Evolutionary conservation across 2,888 invertebrate species (phyloP), one percentile per base, ranked within the genome.

Genomic region (Philereme transversata): DNA sequence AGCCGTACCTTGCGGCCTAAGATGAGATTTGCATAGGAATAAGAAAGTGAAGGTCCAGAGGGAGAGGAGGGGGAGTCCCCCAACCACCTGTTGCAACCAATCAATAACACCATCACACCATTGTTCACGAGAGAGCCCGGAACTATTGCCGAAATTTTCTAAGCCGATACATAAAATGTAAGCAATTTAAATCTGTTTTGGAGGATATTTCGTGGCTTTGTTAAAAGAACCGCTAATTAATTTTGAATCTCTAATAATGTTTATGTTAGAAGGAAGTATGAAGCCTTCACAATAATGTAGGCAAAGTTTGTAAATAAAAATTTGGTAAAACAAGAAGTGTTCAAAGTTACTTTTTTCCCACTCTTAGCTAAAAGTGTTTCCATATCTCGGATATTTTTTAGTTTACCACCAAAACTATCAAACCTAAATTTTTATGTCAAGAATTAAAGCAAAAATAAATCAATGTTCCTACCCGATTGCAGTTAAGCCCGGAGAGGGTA

Each of bases 51-150:
- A 84, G 79, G 79, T 83, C 76, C 71, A 78, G 73, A 62, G 74
- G 75, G 71, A 78, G 69, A 76, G 84, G 81, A 85, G 88, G 81
- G 75, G 75, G 84, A 73, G 81, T 86, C 80, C 87, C 89, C 86
- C 83, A 83, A 69, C 87, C 80, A 90, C 90, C 86, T 91, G 91
- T 91, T 86, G 90, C 79, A 76, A 73, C 77, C 86, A 90, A 91
- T 91, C 91, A 90, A 91, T 91, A 91, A 81, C 78, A 86, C 79
- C 83, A 88, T 78, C 79, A 81, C 78, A 82, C 83, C 87, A 82
- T 86, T 86, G 86, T 84, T 82, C 81, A 76, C 78, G 75, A 79
- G 76, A 79, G 76, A 76, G 70, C 70, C 68, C 69, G 65, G 75
- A 54, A 77, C 75, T 76, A 76, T 74, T 74, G 73, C 71, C 71